These are phyloP conservation scores for Pyrrhia umbra DNA, from an alignment of 2,888 invertebrate genomes.

Conservation along the genomic window DNA sequence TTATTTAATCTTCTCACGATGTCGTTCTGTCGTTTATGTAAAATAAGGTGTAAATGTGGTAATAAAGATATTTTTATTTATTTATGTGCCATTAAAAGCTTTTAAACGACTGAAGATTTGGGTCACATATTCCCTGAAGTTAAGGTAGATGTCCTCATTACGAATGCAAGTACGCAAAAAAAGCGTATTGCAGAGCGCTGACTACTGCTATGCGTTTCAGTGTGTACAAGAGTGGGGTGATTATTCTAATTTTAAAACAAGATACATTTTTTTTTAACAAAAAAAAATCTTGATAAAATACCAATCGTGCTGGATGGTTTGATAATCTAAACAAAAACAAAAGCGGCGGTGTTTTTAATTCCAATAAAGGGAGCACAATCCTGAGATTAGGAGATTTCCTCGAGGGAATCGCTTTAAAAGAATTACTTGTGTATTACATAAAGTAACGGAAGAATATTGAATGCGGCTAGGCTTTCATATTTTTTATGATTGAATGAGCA, in stretches of 20 bases:
- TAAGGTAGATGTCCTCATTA: background rate
- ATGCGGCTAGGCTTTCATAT: conserved; percentile 19
- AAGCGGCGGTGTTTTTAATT: conserved; percentile 41
- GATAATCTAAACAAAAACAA: conserved; percentile 47
- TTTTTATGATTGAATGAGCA: conserved; percentile 17
- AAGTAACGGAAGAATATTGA: conserved; percentile 38
- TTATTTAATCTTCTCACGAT: no score
- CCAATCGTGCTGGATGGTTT: conserved; percentile 19
- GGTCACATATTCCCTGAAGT: background rate
- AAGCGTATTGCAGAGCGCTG: background rate
- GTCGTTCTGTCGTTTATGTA: no score
- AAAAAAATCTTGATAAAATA: conserved; percentile 4
- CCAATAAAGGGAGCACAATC: conserved; percentile 45
- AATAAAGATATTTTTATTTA: background rate
- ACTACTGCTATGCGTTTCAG: no score
- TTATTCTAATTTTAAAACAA: no score
- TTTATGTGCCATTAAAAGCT: conserved; percentile 1
- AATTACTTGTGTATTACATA: conserved; percentile 44
- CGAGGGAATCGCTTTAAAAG: conserved; percentile 44
- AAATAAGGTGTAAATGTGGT: background rate
- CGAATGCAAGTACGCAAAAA: background rate
- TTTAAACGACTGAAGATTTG: background rate
- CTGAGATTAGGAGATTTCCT: conserved; percentile 44
- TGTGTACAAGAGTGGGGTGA: no score
- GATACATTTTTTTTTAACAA: no score